Conservation (phyloP, 2,797 vertebrate genomes). For the Petrocephalus schoutedeni region DNA sequence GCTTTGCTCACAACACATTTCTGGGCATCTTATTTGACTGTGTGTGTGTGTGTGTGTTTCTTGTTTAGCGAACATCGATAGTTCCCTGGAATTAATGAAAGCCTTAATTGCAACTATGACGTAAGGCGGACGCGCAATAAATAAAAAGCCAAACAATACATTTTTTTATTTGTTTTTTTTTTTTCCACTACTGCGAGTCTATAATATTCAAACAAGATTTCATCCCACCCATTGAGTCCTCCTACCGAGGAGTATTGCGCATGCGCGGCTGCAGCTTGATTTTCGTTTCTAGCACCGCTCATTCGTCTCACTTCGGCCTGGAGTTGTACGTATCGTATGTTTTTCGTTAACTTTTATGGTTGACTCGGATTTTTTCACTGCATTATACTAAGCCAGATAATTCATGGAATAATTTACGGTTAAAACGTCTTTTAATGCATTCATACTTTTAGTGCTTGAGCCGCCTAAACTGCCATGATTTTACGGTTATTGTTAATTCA, state of each 20-base stretch:
- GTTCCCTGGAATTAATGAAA: background rate
- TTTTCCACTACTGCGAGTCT: background rate
- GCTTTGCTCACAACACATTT: constrained; percentile 1
- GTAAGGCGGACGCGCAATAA: background rate
- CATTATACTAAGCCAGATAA: background rate
- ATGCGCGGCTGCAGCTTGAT: background rate
- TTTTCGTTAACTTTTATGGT: background rate
- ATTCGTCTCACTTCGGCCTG: background rate
- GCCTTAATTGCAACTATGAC: background rate
- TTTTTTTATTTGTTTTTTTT: background rate
- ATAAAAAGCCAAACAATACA: background rate
- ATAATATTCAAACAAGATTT: background rate
- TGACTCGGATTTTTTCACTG: background rate
- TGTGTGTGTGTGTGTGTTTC: background rate
- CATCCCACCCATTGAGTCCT: background rate
- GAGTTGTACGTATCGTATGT: background rate
- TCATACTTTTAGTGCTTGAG: background rate
- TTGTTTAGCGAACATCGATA: background rate
- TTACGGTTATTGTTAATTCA: background rate
- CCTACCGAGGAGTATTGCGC: background rate
- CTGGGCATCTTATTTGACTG: background rate
- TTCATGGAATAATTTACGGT: background rate
- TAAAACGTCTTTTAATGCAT: background rate
- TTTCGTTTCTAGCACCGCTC: background rate
- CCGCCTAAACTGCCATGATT: background rate